A percentile compares a stretch with the other conserved stretches of the same genome.
Evolutionary conservation across 2,888 invertebrate species (phyloP).

Genomic region (Spicauda simplicius): DNA sequence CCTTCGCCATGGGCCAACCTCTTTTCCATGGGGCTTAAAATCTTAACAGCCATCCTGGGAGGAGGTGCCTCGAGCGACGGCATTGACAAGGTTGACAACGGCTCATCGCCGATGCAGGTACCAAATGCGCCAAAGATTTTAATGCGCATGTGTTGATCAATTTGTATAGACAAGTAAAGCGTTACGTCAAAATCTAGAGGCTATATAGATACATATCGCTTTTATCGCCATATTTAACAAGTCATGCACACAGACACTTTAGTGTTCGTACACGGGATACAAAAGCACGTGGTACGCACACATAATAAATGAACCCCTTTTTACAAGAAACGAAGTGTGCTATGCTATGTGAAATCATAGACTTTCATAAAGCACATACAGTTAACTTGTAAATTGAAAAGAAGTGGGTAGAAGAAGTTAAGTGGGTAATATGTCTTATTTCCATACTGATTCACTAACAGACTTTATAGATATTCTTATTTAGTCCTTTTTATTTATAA

Average conservation of each 20-base stretch:
- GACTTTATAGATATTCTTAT: slow-evolving; percentile 47
- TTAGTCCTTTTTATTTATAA: slow-evolving; percentile 49
- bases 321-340: no score
- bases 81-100: slow-evolving; percentile 96
- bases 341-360: not conserved
- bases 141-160: slow-evolving; percentile 36
- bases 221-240: no score
- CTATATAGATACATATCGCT: no score
- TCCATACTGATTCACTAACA: slow-evolving; percentile 78
- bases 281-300: no score
- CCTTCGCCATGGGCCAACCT: slow-evolving; percentile 95
- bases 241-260: no score
- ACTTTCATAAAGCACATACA: slow-evolving; percentile 1
- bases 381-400: slow-evolving; percentile 4
- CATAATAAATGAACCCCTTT: no score
- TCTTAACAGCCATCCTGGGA: slow-evolving; percentile 92
- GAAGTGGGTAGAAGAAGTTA: slow-evolving; percentile 7
- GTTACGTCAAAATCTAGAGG: no score
- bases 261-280: no score
- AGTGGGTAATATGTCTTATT: slow-evolving; percentile 41
- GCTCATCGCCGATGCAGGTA: slow-evolving; percentile 95
- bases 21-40: slow-evolving; percentile 93
- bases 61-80: slow-evolving; percentile 91
- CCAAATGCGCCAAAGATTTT: slow-evolving; percentile 34
- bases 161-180: no score